Evolutionary conservation across 1,140 invertebrate species (phyloP).

Genomic region (Anthonomus grandis): DNA sequence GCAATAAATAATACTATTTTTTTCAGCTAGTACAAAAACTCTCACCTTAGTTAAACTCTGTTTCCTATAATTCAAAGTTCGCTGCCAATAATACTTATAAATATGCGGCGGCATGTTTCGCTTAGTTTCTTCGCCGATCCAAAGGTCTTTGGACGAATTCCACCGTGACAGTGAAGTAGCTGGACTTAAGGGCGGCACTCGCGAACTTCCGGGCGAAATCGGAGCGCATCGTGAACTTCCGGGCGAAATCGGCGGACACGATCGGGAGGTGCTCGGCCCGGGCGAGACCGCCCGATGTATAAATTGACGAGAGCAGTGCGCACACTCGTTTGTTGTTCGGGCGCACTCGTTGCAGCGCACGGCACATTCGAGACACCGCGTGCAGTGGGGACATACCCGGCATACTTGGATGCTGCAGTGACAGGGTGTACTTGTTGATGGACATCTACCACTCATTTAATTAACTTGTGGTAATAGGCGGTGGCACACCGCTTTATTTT

Average conservation of each 20-base stretch:
- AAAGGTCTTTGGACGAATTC: conserved; percentile 48
- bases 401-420: conserved; percentile 17
- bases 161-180: conserved; percentile 29
- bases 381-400: conserved; percentile 17
- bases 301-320: conserved; percentile 38
- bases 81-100: conserved; percentile 65
- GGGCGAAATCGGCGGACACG: conserved; percentile 36
- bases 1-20: too few species aligned
- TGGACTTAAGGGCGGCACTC: conserved; percentile 32
- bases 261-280: conserved; percentile 26
- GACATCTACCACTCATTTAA: conserved; percentile 29
- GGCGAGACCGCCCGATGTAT: conserved; percentile 40
- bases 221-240: conserved; percentile 10
- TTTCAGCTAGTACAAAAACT: too few species aligned
- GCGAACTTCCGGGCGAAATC: conserved; percentile 27
- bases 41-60: conserved; percentile 58
- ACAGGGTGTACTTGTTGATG: conserved; percentile 17
- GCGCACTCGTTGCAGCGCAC: conserved; percentile 12
- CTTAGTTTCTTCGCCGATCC: conserved; percentile 67
- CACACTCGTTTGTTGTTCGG: conserved; percentile 6
- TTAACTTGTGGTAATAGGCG: too few species aligned
- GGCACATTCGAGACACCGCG: conserved; percentile 21
- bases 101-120: conserved; percentile 61
- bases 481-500: not conserved
- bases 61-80: conserved; percentile 54